phyloP scores from a whole-genome alignment of 2,888 invertebrate species.

The Nemotelus nigrinus region DNA sequence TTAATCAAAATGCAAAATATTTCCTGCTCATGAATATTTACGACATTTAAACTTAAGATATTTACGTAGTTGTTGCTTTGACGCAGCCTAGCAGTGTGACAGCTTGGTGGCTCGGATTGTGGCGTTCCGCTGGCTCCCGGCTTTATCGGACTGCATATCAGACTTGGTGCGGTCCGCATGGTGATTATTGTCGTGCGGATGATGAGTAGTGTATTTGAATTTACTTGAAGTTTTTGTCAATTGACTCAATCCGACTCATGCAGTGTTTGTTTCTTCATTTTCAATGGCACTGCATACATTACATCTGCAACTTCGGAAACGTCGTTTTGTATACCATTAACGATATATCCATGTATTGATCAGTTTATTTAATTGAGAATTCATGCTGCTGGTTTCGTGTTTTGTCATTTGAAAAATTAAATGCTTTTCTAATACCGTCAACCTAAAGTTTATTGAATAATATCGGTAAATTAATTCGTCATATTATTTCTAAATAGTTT shows the following conservation, averaged over 20 bases:
- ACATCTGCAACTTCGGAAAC: too few species aligned
- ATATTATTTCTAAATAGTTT: too few species aligned
- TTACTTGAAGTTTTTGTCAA: not conserved
- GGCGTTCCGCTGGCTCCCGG: constrained; percentile 29
- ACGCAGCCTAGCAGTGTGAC: not conserved
- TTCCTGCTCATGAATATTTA: constrained; percentile 55
- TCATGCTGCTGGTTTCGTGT: too few species aligned
- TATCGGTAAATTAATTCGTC: too few species aligned
- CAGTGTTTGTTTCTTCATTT: too few species aligned
- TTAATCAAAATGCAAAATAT: constrained; percentile 55
- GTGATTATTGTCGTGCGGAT: constrained; percentile 7
- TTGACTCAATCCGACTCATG: not conserved
- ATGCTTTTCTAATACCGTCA: too few species aligned
- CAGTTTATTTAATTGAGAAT: too few species aligned
- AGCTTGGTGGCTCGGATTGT: constrained; percentile 5
- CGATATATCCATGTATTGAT: too few species aligned
- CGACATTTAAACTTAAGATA: constrained; percentile 47
- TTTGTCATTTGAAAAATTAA: too few species aligned
- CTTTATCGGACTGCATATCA: constrained; percentile 31
- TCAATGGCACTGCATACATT: too few species aligned
- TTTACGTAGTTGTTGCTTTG: constrained; percentile 37
- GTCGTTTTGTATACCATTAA: too few species aligned
- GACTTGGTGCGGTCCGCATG: constrained; percentile 15
- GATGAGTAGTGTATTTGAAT: not conserved
- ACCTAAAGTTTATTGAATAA: too few species aligned